Evolutionary conservation across 1,140 invertebrate species (phyloP), one percentile per base, ranked within the genome.

Genomic region (Archivesica marissinica): DNA sequence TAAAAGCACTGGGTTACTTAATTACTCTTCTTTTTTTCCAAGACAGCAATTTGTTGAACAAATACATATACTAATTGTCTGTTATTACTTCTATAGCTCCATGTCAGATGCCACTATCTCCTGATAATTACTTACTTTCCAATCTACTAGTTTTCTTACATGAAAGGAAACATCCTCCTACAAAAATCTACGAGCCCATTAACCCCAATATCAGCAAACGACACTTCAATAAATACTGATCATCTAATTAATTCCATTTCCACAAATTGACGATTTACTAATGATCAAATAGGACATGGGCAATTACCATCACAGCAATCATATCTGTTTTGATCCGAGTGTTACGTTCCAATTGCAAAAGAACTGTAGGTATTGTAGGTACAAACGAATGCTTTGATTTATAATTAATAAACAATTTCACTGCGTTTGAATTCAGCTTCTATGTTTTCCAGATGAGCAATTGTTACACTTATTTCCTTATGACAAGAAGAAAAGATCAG

Each of bases 21-120:
- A n/a, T n/a, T n/a, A 4, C 17, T 4, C 50, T 52, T 15, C 23
- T 52, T 52, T 23, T 52, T 52, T 52, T 25, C 30, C 23, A 33
- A 64, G 30, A 64, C 13, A 64, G 30, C 59, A 64, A 64, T 64
- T 64, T 64, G 20, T 64, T 17, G 59, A 64, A 64, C 59, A 64
- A 64, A 64, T 64, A 64, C 59, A 64, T 64, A 64, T 35, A 64
- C 59, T 64, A 64, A 64, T 64, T 64, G 59, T 30, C 59, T 3
- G 59, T 64, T 64, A 64, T 64, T 35, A 64, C 59, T 25, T 64
- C 28, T 17, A 64, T 25, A 20, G 38, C 59, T 64, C 38, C 30
- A 64, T 64, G 59, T 35, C 59, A 64, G 30, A 35, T 25, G 59
- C 25, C 59, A 64, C 33, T 64, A 17, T 9, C 1, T 64, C 30